Evolutionary conservation across 1,140 invertebrate genomes (phyloP).

Genomic region (Ephestia elutella): DNA sequence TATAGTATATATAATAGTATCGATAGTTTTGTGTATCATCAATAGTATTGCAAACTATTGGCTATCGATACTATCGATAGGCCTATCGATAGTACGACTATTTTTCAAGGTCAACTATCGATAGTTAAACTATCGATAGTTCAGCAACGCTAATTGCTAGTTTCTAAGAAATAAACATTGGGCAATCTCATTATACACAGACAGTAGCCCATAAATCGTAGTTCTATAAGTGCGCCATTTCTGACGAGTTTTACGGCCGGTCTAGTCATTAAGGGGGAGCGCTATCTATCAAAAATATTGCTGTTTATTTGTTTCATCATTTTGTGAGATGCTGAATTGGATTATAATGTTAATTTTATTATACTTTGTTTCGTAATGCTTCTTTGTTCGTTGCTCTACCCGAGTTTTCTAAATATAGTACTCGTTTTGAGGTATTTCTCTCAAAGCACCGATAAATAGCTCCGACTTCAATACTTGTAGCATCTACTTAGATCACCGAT

Average conservation of each 20-base stretch:
- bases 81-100: too few relatives aligned
- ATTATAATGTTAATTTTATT: slow-evolving; percentile 2
- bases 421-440: too few relatives aligned
- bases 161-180: background rate
- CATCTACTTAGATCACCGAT: too few relatives aligned
- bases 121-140: background rate
- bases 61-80: too few relatives aligned
- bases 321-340: background rate
- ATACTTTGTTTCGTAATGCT: slow-evolving; percentile 3
- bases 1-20: too few relatives aligned
- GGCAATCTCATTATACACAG: background rate
- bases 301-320: background rate
- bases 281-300: slow-evolving; percentile 7
- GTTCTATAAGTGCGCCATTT: background rate
- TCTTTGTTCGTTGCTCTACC: too few relatives aligned
- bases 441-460: too few relatives aligned
- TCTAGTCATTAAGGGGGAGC: slow-evolving; percentile 6
- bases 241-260: background rate
- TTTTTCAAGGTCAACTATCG: too few relatives aligned
- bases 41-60: too few relatives aligned
- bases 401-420: too few relatives aligned
- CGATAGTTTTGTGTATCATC: too few relatives aligned
- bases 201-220: background rate
- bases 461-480: too few relatives aligned
- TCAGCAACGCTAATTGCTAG: slow-evolving; percentile 10